Percentiles rank a stretch among this genome's conserved stretches.
Evolutionary conservation across 1,140 invertebrate genomes (phyloP).

Genomic region (Drosophila ercepeae): DNA sequence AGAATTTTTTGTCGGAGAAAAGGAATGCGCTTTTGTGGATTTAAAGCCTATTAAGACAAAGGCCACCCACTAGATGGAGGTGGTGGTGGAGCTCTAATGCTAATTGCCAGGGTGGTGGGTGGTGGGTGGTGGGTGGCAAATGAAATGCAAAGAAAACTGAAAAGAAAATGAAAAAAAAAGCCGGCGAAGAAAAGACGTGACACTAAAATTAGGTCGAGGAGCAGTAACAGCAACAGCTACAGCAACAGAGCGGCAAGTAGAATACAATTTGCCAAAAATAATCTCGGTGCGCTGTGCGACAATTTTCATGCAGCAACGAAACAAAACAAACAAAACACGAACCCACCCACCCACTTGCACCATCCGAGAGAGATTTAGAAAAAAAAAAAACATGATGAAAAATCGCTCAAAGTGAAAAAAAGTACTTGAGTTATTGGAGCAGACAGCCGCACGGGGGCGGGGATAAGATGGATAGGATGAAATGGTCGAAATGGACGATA

Average conservation of each 20-base stretch:
- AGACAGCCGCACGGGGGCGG: slow-evolving; percentile 46
- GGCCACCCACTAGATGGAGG: background rate
- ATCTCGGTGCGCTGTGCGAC: slow-evolving; percentile 63
- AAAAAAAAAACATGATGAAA: slow-evolving; percentile 35
- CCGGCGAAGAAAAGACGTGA: slow-evolving; percentile 9
- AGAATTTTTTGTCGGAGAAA: background rate
- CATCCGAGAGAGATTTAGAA: slow-evolving; percentile 4
- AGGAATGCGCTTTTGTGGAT: background rate
- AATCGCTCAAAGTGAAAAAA: slow-evolving; percentile 65
- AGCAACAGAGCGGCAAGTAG: slow-evolving; percentile 31
- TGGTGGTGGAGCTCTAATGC: slow-evolving; percentile 12
- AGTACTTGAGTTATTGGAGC: slow-evolving; percentile 79
- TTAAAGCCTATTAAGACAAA: background rate
- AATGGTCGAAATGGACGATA: no score
- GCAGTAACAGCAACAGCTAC: slow-evolving; percentile 22
- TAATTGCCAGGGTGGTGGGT: slow-evolving; percentile 39
- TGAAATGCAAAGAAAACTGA: background rate
- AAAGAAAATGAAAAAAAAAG: slow-evolving; percentile 13
- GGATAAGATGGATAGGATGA: slow-evolving; percentile 8
- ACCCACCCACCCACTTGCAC: background rate
- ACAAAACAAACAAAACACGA: background rate
- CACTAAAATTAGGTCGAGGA: slow-evolving; percentile 70
- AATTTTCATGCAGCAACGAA: slow-evolving; percentile 63
- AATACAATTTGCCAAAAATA: slow-evolving; percentile 77
- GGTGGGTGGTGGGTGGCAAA: no score